phyloP scores from a whole-genome alignment of 2,888 invertebrate genomes.

The Aelia acuminata region DNA sequence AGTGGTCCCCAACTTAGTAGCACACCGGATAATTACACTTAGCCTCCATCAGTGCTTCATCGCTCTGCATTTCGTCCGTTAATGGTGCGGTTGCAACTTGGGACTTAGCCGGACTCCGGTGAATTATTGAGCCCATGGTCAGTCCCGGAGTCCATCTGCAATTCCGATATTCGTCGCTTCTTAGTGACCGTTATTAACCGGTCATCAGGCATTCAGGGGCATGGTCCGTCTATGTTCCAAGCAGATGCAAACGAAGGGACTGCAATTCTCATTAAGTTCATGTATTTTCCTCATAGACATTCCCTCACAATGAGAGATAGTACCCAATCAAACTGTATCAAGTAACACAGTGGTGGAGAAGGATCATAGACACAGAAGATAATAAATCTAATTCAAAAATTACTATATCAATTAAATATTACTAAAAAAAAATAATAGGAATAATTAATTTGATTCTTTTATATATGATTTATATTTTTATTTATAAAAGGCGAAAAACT shows the following conservation, averaged over 20 bases:
- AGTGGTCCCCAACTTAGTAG: conserved; percentile 41
- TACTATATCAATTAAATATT: no score
- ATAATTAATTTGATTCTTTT: no score
- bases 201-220: conserved; percentile 5
- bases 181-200: conserved; percentile 43
- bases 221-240: not conserved
- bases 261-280: not conserved
- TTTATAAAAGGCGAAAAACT: no score
- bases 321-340: not conserved
- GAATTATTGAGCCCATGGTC: conserved; percentile 18
- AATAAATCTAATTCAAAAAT: no score
- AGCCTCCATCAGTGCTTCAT: conserved; percentile 50
- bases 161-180: conserved; percentile 42
- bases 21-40: conserved; percentile 42
- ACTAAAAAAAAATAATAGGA: no score
- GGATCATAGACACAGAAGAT: no score
- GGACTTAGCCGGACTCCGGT: conserved; percentile 24
- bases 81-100: conserved; percentile 51
- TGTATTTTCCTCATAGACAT: not conserved
- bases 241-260: conserved; percentile 31
- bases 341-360: no score
- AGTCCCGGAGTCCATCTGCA: conserved; percentile 33
- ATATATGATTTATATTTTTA: no score
- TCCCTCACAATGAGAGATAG: not conserved
- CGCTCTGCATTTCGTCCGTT: conserved; percentile 48